Evolutionary conservation across 2,888 invertebrate species (phyloP).

Genomic region (Acronicta alni): DNA sequence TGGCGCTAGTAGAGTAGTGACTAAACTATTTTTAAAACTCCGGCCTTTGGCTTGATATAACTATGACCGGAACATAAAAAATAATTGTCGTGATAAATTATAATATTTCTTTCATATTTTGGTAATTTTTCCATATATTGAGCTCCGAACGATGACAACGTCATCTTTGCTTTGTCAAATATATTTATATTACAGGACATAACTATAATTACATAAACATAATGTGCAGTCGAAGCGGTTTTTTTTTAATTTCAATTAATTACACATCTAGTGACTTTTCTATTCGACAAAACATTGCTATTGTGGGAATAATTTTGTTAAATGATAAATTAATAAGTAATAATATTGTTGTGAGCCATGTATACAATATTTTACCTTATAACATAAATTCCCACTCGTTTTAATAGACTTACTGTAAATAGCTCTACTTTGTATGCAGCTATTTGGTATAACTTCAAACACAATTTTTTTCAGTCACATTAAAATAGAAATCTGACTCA

Average conservation of each 20-base stretch:
- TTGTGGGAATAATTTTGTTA: slow-evolving; percentile 68
- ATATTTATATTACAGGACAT: slow-evolving; percentile 49
- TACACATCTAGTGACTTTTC: slow-evolving; percentile 72
- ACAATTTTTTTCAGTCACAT: slow-evolving; percentile 18
- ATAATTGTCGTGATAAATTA: background rate
- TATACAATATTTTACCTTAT: slow-evolving; percentile 37
- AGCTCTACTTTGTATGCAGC: no score
- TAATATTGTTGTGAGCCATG: slow-evolving; percentile 30
- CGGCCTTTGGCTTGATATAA: slow-evolving; percentile 9
- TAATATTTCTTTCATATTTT: slow-evolving; percentile 10
- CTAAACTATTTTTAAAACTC: slow-evolving; percentile 1
- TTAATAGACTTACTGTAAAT: no score
- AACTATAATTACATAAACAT: slow-evolving; percentile 58
- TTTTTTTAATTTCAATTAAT: slow-evolving; percentile 57
- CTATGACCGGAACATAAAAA: slow-evolving; percentile 11
- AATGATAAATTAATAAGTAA: slow-evolving; percentile 35
- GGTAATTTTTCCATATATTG: slow-evolving; percentile 8
- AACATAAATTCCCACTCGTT: background rate
- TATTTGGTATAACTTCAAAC: slow-evolving; percentile 6
- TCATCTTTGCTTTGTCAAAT: slow-evolving; percentile 25
- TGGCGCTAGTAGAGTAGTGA: slow-evolving; percentile 20
- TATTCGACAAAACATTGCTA: slow-evolving; percentile 62
- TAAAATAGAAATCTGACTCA: slow-evolving; percentile 29
- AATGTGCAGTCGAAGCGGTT: slow-evolving; percentile 72
- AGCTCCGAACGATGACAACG: slow-evolving; percentile 28